Base-by-base conservation (phyloP, 2,113 vertebrate species). In the Podocnemis expansa region DNA sequence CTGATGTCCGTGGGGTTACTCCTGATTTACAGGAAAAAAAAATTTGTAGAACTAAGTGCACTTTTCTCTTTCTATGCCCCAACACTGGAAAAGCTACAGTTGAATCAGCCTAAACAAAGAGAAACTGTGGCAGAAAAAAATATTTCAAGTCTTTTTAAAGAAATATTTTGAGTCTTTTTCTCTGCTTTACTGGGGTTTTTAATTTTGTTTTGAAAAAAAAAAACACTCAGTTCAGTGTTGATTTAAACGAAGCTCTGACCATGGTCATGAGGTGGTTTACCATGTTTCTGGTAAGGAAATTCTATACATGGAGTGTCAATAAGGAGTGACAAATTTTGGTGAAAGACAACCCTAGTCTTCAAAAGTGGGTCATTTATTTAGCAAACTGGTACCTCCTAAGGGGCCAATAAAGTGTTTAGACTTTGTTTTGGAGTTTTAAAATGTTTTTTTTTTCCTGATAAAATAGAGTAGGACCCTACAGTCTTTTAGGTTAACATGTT, bases 321-420 rank as follows among this genome's bases (percentile, higher is more conserved):
- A 75, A 67, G 41, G 6, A 25, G 4, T 5, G 38, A 27, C 43
- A 75, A 27, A 45, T 75, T 12, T 43, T 38, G 24, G 41, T 41
- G 43, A 75, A 24, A 91, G 17, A 5, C 54, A 31, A 88, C 16
- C 41, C 82, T 0, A 29, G 41, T 54, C 91, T 86, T 67, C 41
- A 70, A 5, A 80, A 79, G 22, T 87, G 45, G 1, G 14, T 80
- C n/a, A 67, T 21, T 43, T 75, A 51, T 8, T n/a, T 4, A 82
- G 38, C 0, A 0, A 96, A 67, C 85, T 34, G 55, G 55, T 85
- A 87, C 8, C 73, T 8, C 1, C 34, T 43, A 38, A 0, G 17
- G 29, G 56, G 38, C 84, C 0, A 0, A 7, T 83, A 49, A 21
- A 10, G 11, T 12, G 82, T 19, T 83, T 11, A 55, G 0, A 4